Evolutionary conservation across 2,888 invertebrate species (phyloP), one percentile per base, ranked within the genome.

Genomic region (Rhorus exstirpatorius): DNA sequence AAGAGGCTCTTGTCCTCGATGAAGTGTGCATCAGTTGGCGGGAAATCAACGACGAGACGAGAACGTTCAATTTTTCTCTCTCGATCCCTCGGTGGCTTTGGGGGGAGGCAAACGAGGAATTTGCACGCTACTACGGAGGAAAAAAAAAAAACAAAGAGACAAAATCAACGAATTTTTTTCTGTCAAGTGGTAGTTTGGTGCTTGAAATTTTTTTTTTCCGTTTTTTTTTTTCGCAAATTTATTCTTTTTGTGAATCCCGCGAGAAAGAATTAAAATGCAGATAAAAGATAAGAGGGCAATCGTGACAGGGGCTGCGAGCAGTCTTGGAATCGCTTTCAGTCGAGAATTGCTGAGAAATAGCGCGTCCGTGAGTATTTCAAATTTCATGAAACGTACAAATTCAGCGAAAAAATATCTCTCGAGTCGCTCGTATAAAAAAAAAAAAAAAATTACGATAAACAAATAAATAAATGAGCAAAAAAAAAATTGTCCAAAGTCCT

Each of bases 271-370:
- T 31, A 70, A 68, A 3, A 93, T 93, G 92, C 92, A 91, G 79
- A 90, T 93, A 60, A 92, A 91, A 74, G 92, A 92, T 41, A 93
- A 93, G 84, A 89, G 87, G 61, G 92, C 87, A 1, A 86, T 93
- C 35, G 85, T 93, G 6, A 91, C 90, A 3, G 92, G 92, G 14
- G 90, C 88, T 10, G 89, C 91, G 7, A 88, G 88, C 61, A 88
- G 84, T 41, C 76, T 91, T 24, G 91, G 92, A 10, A 35, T 91
- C 17, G 88, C 88, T 12, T 90, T 91, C 26, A 85, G 88, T 79
- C 89, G 86, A 24, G 92, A 92, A 83, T 80, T 92, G 14, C 82
- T 92, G 14, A 86, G 91, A 41, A 91, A 91, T 79, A 91, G 92
- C 10, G 91, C 87, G 12, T 86, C 89, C 21, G 92, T 92, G 84